A percentile compares a stretch with the other conserved stretches of the same genome.
These are phyloP conservation scores for Orussus abietinus DNA, from an alignment of 1,140 invertebrate genomes.

Conservation along the genomic window DNA sequence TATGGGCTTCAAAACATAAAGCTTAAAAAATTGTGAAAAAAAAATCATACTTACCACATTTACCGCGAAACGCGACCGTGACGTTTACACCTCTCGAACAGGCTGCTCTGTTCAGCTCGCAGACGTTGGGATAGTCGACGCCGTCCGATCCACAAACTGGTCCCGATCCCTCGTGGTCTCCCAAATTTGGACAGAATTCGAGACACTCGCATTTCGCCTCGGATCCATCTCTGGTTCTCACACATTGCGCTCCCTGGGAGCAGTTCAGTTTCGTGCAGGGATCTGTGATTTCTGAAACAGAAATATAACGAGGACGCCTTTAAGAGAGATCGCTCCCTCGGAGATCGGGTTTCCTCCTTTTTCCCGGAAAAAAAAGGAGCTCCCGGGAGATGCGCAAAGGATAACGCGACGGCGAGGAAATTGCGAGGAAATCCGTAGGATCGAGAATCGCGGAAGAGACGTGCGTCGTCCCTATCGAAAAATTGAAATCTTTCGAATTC, in stretches of 20 bases:
- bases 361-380: no score
- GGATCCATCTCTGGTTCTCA: conserved; percentile 70
- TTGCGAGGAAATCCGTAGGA: no score
- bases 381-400: no score
- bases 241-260: conserved; percentile 71
- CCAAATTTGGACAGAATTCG: conserved; percentile 71
- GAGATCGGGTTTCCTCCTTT: conserved; percentile 3
- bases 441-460: no score
- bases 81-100: conserved; percentile 73
- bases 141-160: conserved; percentile 74
- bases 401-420: no score
- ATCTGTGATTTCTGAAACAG: conserved; percentile 68
- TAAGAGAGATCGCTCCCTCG: background rate
- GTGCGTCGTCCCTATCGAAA: no score
- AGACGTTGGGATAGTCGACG: conserved; percentile 71
- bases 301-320: conserved; percentile 12
- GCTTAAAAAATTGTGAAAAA: no score
- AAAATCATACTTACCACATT: conserved; percentile 83
- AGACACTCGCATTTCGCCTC: conserved; percentile 72
- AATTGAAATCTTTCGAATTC: no score
- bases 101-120: conserved; percentile 75
- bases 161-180: conserved; percentile 71
- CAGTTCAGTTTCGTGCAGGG: conserved; percentile 73
- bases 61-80: conserved; percentile 80
- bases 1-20: no score